phyloP scores from a whole-genome alignment of 2,797 vertebrate genomes.

The Chelmon rostratus region DNA sequence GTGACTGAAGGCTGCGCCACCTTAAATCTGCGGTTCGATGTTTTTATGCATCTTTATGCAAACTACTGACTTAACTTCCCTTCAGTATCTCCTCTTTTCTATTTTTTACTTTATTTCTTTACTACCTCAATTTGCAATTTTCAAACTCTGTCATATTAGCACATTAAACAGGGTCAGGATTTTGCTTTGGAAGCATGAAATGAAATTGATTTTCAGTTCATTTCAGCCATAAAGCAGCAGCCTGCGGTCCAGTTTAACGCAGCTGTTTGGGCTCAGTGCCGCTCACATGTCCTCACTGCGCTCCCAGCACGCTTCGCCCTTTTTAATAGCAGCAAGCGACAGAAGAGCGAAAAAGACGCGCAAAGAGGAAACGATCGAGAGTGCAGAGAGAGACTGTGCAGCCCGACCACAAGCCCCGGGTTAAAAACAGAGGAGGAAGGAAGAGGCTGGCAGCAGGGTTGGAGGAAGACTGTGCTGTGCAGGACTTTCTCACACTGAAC shows the following conservation, averaged over 20 bases:
- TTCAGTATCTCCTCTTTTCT: no score
- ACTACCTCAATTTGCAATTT: no score
- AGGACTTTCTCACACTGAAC: not conserved
- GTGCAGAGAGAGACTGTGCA: not conserved
- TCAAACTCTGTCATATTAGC: not conserved
- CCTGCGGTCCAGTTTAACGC: not conserved
- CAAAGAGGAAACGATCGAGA: not conserved
- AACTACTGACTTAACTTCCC: no score
- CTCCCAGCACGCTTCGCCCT: not conserved
- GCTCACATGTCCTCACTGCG: not conserved
- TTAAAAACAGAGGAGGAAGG: conserved; percentile 13
- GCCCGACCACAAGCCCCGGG: no score
- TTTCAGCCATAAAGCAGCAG: not conserved
- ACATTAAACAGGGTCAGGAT: not conserved
- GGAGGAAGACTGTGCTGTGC: not conserved
- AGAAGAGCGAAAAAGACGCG: conserved; percentile 7
- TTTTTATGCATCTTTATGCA: no score
- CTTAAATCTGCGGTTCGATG: conserved; percentile 9
- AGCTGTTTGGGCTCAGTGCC: conserved; percentile 11
- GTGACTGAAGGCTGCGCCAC: not conserved
- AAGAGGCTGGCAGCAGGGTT: not conserved
- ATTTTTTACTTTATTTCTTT: not conserved
- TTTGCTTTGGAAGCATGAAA: not conserved
- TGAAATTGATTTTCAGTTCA: not conserved
- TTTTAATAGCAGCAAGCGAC: not conserved